Evolutionary conservation across 2,113 vertebrate genomes (phyloP), one percentile per base, ranked within the genome.

Genomic region (Lepus europaeus): DNA sequence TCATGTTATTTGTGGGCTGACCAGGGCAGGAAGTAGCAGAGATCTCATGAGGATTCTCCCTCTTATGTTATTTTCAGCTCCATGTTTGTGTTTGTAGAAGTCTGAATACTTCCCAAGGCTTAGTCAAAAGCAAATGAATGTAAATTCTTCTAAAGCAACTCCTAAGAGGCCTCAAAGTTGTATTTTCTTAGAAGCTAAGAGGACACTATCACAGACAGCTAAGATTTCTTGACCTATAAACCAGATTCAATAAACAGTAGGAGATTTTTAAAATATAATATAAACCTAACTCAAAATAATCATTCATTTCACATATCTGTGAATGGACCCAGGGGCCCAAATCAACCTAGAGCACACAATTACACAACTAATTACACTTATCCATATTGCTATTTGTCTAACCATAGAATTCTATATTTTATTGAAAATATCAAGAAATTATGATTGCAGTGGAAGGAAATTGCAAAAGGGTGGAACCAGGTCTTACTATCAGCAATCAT

Each of bases 21-120:
- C n/a, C 64, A 5, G 17, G 73, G 74, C 96, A 97, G 97, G 97
- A 97, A 97, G 87, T 96, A 85, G 85, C 96, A 81, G 63, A 96
- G 95, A 27, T 39, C 97, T 95, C 97, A 33, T 31, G 97, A 95
- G 97, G 86, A 78, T 96, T 94, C 83, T 72, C 86, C 87, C 68
- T 86, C 86, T 93, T 61, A 12, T 29, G 90, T 73, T 96, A 95
- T 95, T 97, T 96, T 90, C 91, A 73, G 78, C 89, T 78, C 49
- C 9, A 5, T 74, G 36, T 91, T 95, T 86, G 78, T 93, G 80
- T 74, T 95, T 91, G 33, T 25, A 63, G 59, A 86, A 22, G 39
- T 86, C 89, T 93, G 20, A 61, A 74, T 17, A 74, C 82, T 95
- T 95, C 90, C 81, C 53, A 94, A 83, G 83, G 10, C 51, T 83